Percentiles rank a stretch among this genome's conserved stretches.
Conservation (phyloP, 2,888 invertebrate species). For the Orgyia antiqua region DNA sequence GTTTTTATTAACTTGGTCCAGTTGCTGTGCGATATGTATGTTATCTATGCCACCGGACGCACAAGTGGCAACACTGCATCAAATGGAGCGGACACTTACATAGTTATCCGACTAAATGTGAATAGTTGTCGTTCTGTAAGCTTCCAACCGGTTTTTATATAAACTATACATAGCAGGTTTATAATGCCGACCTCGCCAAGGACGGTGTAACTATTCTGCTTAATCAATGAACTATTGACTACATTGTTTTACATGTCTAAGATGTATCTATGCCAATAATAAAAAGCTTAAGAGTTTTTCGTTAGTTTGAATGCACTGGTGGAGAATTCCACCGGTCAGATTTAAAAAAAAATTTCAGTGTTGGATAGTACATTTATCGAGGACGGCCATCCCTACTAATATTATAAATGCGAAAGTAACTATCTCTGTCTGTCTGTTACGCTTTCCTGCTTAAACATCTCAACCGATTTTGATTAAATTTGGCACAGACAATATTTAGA, state of each 20-base stretch:
- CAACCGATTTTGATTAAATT: too few species aligned
- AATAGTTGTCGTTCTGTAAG: conserved; percentile 28
- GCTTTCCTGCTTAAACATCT: too few species aligned
- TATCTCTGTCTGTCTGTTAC: too few species aligned
- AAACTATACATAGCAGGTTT: conserved; percentile 28
- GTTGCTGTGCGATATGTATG: conserved; percentile 71
- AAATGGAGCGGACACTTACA: conserved; percentile 70
- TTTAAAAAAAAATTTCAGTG: too few species aligned
- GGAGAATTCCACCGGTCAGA: too few species aligned
- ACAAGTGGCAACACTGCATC: conserved; percentile 47
- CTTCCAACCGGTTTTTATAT: conserved; percentile 2
- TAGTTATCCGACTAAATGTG: conserved; percentile 37
- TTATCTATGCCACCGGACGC: conserved; percentile 74
- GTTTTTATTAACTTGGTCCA: conserved; percentile 67
- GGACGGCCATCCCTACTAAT: too few species aligned
- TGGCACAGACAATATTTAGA: too few species aligned
- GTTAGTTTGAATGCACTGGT: too few species aligned
- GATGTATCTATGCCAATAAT: too few species aligned
- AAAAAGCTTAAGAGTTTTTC: too few species aligned
- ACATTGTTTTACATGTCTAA: not conserved
- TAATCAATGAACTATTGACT: conserved; percentile 58
- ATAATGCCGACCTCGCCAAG: conserved; percentile 64
- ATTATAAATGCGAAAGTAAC: too few species aligned
- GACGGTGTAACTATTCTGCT: conserved; percentile 66
- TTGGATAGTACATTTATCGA: too few species aligned